phyloP scores from a whole-genome alignment of 1,140 invertebrate genomes.

The Trigoniulus corallinus region DNA sequence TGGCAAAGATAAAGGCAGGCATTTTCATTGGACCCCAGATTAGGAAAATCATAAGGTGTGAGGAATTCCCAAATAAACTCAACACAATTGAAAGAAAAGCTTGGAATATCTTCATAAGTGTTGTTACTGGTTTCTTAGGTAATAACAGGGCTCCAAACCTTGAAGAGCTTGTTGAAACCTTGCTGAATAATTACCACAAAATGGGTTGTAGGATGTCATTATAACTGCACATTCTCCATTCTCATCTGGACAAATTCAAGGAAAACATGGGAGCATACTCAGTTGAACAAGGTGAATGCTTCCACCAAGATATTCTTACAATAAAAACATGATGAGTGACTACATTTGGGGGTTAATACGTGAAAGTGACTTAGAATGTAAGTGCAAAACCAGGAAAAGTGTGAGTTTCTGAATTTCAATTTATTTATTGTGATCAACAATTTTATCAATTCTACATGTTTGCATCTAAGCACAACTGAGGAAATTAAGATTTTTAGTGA shows the following conservation, averaged over 20 bases:
- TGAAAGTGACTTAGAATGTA: slow-evolving; percentile 13
- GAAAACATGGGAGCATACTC: slow-evolving; percentile 11
- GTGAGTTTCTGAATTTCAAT: slow-evolving; percentile 4
- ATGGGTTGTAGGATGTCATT: slow-evolving; percentile 14
- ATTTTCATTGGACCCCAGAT: too few relatives aligned
- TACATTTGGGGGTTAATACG: slow-evolving; percentile 12
- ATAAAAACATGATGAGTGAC: slow-evolving; percentile 13
- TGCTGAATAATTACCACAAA: slow-evolving; percentile 11
- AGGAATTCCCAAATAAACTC: slow-evolving; percentile 13
- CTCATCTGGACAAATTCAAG: slow-evolving; percentile 13
- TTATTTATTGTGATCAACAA: neutral
- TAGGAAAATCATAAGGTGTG: slow-evolving; percentile 15
- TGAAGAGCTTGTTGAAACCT: slow-evolving; percentile 10
- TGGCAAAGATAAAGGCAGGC: slow-evolving; percentile 10
- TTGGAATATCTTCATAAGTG: slow-evolving; percentile 12
- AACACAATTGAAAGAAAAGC: slow-evolving; percentile 10
- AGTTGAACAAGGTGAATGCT: slow-evolving; percentile 13
- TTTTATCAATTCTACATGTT: too few relatives aligned
- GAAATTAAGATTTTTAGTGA: too few relatives aligned
- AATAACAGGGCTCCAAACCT: slow-evolving; percentile 13
- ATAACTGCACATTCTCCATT: slow-evolving; percentile 12
- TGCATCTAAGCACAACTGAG: too few relatives aligned
- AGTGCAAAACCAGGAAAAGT: slow-evolving; percentile 11
- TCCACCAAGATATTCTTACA: too few relatives aligned
- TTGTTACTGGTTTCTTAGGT: slow-evolving; percentile 10